phyloP scores from a whole-genome alignment of 2,113 vertebrate species.

The Bos taurus region DNA sequence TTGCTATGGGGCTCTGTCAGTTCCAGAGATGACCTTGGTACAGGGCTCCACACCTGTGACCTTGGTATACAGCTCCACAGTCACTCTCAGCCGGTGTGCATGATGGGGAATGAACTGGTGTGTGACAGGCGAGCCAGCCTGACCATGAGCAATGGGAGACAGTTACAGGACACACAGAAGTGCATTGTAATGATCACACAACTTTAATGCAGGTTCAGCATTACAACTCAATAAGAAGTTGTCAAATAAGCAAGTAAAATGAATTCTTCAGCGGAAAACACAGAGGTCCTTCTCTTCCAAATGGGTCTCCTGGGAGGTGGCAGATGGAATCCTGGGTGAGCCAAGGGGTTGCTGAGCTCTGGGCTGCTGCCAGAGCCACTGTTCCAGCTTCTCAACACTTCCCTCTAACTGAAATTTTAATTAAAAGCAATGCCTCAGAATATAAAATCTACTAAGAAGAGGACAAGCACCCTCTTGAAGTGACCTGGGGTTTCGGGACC shows the following conservation, averaged over 20 bases:
- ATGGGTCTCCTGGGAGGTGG: neutral
- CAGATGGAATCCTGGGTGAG: neutral
- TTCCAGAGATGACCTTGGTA: neutral
- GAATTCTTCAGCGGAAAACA: neutral
- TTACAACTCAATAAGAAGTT: neutral
- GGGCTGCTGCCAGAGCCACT: neutral
- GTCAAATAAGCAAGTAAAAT: neutral
- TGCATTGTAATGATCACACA: neutral
- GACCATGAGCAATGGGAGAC: neutral
- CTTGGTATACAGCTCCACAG: neutral
- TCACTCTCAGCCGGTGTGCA: neutral
- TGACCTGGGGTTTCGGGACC: neutral
- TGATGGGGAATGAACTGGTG: neutral
- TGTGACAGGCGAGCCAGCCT: neutral
- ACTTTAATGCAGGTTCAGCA: neutral
- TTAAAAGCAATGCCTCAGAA: neutral
- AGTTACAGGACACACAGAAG: accelerated
- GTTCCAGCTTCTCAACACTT: neutral
- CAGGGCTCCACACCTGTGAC: neutral
- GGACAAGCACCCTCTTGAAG: neutral
- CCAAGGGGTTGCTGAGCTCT: neutral
- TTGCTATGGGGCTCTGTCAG: neutral
- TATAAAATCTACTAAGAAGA: neutral
- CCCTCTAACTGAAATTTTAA: neutral
- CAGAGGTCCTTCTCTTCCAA: neutral